Evolutionary conservation across 2,888 invertebrate genomes (phyloP).

Genomic region (Hedya salicella): DNA sequence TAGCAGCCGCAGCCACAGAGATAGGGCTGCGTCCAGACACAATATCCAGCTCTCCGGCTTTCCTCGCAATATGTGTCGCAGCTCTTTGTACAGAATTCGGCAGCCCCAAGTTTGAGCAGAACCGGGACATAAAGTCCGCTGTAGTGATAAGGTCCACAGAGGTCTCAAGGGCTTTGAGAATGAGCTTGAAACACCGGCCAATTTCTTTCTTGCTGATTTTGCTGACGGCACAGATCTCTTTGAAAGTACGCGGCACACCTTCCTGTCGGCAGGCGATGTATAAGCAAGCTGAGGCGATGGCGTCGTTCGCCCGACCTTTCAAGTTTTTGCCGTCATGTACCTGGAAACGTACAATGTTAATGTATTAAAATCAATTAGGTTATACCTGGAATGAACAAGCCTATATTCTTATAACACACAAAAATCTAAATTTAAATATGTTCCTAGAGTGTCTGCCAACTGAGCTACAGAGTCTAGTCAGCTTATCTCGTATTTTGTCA

Average conservation of each 20-base stretch:
- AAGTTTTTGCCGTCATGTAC: constrained; percentile 97
- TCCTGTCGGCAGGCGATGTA: constrained; percentile 99
- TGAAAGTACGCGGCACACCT: constrained; percentile 99
- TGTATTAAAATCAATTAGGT: not conserved
- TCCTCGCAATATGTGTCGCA: constrained; percentile 98
- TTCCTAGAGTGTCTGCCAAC: too few relatives aligned
- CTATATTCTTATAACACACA: too few relatives aligned
- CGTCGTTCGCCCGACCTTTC: constrained; percentile 98
- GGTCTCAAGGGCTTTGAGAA: constrained; percentile 97
- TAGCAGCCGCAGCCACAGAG: constrained; percentile 99
- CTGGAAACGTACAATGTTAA: constrained; percentile 58
- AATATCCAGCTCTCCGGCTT: constrained; percentile 98
- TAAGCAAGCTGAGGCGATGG: constrained; percentile 98
- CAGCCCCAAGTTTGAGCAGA: constrained; percentile 96
- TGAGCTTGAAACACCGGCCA: constrained; percentile 98
- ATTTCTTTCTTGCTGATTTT: constrained; percentile 99
- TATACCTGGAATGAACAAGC: too few relatives aligned
- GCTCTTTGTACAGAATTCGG: constrained; percentile 96
- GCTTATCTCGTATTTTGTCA: too few relatives aligned
- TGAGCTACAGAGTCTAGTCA: too few relatives aligned
- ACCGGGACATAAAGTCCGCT: constrained; percentile 99
- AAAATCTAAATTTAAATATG: too few relatives aligned
- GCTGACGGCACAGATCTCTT: constrained; percentile 99
- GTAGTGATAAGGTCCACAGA: constrained; percentile 99
- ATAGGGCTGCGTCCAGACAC: constrained; percentile 99